Base-by-base conservation (phyloP, 2,888 invertebrate genomes). In the Agrenia bidenticulata region DNA sequence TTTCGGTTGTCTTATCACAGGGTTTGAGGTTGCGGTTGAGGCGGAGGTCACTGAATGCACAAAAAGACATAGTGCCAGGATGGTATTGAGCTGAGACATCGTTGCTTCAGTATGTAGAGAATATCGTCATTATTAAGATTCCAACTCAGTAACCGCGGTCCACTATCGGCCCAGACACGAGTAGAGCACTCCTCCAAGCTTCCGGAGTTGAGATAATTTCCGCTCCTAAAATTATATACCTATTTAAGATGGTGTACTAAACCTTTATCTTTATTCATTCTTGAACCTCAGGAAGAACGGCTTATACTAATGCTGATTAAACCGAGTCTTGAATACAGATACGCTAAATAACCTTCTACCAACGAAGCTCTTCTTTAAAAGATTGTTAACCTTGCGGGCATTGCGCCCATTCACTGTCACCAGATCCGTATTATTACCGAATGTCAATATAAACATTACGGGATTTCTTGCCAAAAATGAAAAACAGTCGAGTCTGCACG, bases 1-100 rank as follows among this genome's bases (percentile, higher is more conserved):
- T 66, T 72, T 74, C 1, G 71, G 67, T 41, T 74, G 71, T n/a
- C 66, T 63, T 37, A 51, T 67, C 13, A 53, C 27, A 23, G 50
- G 37, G 26, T 64, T 57, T 15, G 58, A 64, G 9, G 5, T 19
- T 15, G n/a, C n/a, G 19, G 45, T 45, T 15, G 58, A 64, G 1
- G 45, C 45, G 15, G 45, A 19, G 19, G 45, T 45, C 19, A 19
- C 45, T 9, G n/a, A 45, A 45, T 45, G 45, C 19, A 45, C 45
- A 17, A 45, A 5, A 15, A 45, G 45, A n/a, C 45, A 45, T 9
- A 45, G 32, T 32, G 32, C 11, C 5, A 32, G n/a, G 9, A 45
- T 9, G 45, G 15, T 5, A 45, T 15, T 4, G n/a, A 15, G 15
- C 15, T 17, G n/a, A 19, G 45, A 45, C 11, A 32, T 32, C 32